A percentile compares a stretch with the other conserved stretches of the same genome.
Evolutionary conservation across 1,140 invertebrate species (phyloP).

Genomic region (Eufriesea mexicana): DNA sequence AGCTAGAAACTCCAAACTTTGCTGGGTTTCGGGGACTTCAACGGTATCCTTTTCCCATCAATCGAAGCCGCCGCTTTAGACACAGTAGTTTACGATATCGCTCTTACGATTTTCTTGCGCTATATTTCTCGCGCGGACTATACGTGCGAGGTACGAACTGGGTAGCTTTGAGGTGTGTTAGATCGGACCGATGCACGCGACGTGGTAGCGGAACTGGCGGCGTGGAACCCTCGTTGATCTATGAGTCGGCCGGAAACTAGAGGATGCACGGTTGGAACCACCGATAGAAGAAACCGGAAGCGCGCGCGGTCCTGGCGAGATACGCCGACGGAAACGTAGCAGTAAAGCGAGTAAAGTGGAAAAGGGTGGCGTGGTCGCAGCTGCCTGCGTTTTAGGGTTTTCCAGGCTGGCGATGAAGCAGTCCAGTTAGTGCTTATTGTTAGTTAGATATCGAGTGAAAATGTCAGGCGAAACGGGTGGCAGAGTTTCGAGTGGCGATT

Average conservation of each 20-base stretch:
- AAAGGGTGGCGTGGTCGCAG: neutral
- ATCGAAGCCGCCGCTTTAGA: too few species aligned
- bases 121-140: too few species aligned
- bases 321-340: neutral
- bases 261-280: slow-evolving; percentile 36
- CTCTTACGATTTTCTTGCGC: too few species aligned
- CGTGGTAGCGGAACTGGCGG: neutral
- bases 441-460: neutral
- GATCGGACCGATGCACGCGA: slow-evolving; percentile 8
- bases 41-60: too few species aligned
- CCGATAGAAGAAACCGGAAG: slow-evolving; percentile 49
- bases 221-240: slow-evolving; percentile 19
- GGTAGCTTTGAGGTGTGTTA: slow-evolving; percentile 6
- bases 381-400: neutral
- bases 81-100: too few species aligned
- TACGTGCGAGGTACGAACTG: neutral
- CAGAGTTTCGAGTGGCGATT: slow-evolving; percentile 10
- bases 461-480: slow-evolving; percentile 4
- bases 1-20: too few species aligned
- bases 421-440: too few species aligned
- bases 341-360: neutral
- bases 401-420: neutral
- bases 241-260: slow-evolving; percentile 36
- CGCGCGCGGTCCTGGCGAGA: neutral
- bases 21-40: too few species aligned